These are phyloP conservation scores for Halichoerus grypus DNA, from an alignment of 2,113 vertebrate species.

Conservation along the genomic window DNA sequence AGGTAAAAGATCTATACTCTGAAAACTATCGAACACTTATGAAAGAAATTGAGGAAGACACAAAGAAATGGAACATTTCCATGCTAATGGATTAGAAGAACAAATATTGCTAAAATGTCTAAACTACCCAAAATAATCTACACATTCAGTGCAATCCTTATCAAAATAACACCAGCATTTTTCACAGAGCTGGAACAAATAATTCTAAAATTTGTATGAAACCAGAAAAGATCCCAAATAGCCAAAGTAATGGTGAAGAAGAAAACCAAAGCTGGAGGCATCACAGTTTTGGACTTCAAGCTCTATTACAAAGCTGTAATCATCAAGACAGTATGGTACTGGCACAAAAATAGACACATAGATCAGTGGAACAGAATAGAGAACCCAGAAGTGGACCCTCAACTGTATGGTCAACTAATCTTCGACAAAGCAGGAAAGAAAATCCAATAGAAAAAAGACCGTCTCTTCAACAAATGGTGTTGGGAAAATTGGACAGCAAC, in stretches of 20 bases:
- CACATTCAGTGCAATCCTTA: not conserved
- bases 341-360: no score
- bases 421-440: no score
- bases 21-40: not conserved
- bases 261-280: not conserved
- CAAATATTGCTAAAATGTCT: not conserved
- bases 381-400: no score
- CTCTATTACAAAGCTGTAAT: not conserved
- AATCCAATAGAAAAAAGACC: no score
- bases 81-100: not conserved
- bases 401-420: no score
- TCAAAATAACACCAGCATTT: not conserved
- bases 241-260: not conserved
- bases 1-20: not conserved
- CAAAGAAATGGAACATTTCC: not conserved
- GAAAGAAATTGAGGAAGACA: not conserved
- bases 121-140: not conserved
- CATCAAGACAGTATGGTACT: not conserved
- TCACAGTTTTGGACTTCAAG: not conserved
- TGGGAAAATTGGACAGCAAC: no score
- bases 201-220: not conserved
- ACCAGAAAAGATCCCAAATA: not conserved
- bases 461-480: no score
- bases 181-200: not conserved
- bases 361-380: no score